Conservation (phyloP, 2,888 invertebrate genomes). For the Scaptomyza caliginosa region DNA sequence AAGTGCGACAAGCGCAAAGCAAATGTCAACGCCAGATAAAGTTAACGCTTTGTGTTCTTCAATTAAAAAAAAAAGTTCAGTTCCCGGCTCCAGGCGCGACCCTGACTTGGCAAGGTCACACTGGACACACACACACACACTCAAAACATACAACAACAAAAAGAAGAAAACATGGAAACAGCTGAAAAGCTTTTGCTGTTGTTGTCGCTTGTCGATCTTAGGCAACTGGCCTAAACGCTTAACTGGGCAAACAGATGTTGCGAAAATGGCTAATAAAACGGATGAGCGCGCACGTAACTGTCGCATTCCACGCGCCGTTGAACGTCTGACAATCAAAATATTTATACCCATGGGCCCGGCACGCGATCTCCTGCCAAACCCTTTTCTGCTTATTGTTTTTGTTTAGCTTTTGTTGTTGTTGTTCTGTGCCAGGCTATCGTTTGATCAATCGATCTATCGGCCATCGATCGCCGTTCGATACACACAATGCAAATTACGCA, state of each 20-base stretch:
- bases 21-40: constrained; percentile 10
- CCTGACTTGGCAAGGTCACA: constrained; percentile 24
- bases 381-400: constrained; percentile 19
- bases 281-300: constrained; percentile 46
- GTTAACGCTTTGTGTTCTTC: neutral
- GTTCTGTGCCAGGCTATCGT: neutral
- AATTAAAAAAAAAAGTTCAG: constrained; percentile 16
- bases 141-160: neutral
- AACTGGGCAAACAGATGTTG: constrained; percentile 66
- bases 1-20: constrained; percentile 7
- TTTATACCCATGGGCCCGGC: constrained; percentile 12
- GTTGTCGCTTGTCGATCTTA: neutral
- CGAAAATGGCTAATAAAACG: constrained; percentile 59
- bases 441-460: constrained; percentile 47
- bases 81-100: constrained; percentile 11
- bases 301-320: constrained; percentile 47
- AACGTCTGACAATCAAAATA: constrained; percentile 23
- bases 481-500: constrained; percentile 38
- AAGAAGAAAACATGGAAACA: constrained; percentile 7
- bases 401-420: constrained; percentile 2
- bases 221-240: constrained; percentile 10
- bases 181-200: constrained; percentile 5
- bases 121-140: neutral
- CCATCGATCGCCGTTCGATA: constrained; percentile 41
- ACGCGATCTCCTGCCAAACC: constrained; percentile 27